Evolutionary conservation across 2,888 invertebrate genomes (phyloP), one percentile per base, ranked within the genome.

Genomic region (Dasypolia templi): DNA sequence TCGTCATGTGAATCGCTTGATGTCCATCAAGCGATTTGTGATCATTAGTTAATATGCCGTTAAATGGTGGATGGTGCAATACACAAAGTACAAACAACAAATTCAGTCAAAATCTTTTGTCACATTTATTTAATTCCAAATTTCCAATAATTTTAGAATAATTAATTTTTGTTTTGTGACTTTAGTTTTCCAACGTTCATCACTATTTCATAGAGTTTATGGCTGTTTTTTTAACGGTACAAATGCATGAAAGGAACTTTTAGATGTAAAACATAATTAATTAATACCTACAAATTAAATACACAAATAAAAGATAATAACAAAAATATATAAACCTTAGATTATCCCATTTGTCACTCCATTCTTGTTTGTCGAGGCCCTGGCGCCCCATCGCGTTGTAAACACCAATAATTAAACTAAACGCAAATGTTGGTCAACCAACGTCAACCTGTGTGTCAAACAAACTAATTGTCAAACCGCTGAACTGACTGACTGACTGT

Each of bases 181-280:
- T 56, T 56, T 29, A 56, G 32, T 55, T 53, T 26, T 32, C n/a
- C 12, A 32, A n/a, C 1, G 14, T 63, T 0, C 86, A 78, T 55
- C 84, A 78, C 84, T 81, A 61, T 58, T 72, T 75, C 86, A 84
- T 84, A 84, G 84, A 86, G 75, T 53, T 3, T 19, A 7, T 0
- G 19, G 26, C 59, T 29, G 0, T 49, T 77, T 82, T 82, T 79
- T 29, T 83, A 79, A 79, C 84, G 85, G 84, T 83, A 84, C 46
- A 69, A 83, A 84, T 85, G 85, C 85, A 56, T 51, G 51, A 0
- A 9, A 1, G 3, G 7, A 32, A 39, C 7, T 39, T 22, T 0
- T 35, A 5, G 39, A 32, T 53, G 14, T 26, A 11, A 3, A 44
- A 19, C 3, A 1, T 17, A 17, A 32, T 1, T 12, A 35, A 7